Evolutionary conservation across 2,888 invertebrate genomes (phyloP).

Genomic region (Chrysomela aeneicollis): DNA sequence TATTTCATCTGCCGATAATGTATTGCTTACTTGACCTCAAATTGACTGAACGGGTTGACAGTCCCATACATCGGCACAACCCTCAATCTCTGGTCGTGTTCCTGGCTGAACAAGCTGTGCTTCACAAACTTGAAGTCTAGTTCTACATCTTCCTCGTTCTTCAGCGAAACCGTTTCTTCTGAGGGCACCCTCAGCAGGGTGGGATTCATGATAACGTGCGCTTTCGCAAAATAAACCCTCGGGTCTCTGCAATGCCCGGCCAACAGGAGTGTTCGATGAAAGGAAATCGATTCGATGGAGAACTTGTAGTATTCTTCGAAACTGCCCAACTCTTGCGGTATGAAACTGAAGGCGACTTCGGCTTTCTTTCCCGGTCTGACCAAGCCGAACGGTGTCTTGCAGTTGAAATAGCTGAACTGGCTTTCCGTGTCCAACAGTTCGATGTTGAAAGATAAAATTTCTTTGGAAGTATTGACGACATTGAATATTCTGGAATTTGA

Average conservation of each 20-base stretch:
- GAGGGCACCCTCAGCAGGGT: slow-evolving; percentile 68
- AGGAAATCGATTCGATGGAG: slow-evolving; percentile 65
- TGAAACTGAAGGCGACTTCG: slow-evolving; percentile 71
- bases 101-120: slow-evolving; percentile 66
- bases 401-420: slow-evolving; percentile 63
- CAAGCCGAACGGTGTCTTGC: slow-evolving; percentile 67
- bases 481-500: slow-evolving; percentile 66
- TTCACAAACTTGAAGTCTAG: slow-evolving; percentile 66
- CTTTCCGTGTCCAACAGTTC: slow-evolving; percentile 31
- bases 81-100: slow-evolving; percentile 63
- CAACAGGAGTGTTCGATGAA: slow-evolving; percentile 66
- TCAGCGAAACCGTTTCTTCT: slow-evolving; percentile 60
- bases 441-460: slow-evolving; percentile 63
- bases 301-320: slow-evolving; percentile 65
- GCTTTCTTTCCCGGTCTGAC: slow-evolving; percentile 68
- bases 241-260: slow-evolving; percentile 73
- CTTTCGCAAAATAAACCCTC: slow-evolving; percentile 67
- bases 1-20: too few species aligned
- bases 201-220: slow-evolving; percentile 68
- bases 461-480: slow-evolving; percentile 72
- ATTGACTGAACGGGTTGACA: slow-evolving; percentile 62
- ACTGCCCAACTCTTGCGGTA: slow-evolving; percentile 69
- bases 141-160: slow-evolving; percentile 65
- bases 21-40: slow-evolving; percentile 64
- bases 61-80: slow-evolving; percentile 65